Evolutionary conservation across 2,888 invertebrate genomes (phyloP).

Genomic region (Pachydiplax longipennis): DNA sequence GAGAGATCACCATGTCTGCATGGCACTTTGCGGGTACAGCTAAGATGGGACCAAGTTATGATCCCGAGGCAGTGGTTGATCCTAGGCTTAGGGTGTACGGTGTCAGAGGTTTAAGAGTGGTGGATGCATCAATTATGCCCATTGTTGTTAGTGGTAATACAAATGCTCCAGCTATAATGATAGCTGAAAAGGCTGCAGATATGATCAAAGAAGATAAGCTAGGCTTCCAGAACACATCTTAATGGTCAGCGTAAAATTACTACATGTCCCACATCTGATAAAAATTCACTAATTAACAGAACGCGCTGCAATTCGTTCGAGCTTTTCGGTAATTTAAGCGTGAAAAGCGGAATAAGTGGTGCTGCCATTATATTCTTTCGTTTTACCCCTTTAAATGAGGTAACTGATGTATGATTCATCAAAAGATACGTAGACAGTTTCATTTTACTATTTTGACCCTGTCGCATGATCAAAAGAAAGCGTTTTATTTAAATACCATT

Average conservation of each 20-base stretch:
- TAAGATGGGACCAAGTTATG: constrained; percentile 7
- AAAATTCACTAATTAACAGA: no score
- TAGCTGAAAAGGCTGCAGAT: constrained; percentile 58
- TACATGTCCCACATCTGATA: no score
- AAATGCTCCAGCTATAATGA: constrained; percentile 57
- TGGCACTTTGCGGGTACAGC: background rate
- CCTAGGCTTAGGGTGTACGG: constrained; percentile 52
- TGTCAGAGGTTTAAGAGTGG: constrained; percentile 55
- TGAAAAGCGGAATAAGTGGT: no score
- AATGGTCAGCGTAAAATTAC: background rate
- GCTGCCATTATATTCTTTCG: no score
- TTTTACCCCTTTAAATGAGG: no score
- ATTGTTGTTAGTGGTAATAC: constrained; percentile 56
- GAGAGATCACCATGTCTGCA: background rate
- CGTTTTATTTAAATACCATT: no score
- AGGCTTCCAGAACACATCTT: background rate
- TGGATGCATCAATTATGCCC: constrained; percentile 58
- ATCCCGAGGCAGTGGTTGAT: background rate
- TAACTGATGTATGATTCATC: no score
- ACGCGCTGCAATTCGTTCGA: no score
- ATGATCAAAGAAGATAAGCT: constrained; percentile 53
- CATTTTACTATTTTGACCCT: no score
- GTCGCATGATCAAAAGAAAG: no score
- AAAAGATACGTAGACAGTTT: no score
- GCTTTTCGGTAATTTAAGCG: no score